Conservation (phyloP, 2,113 vertebrate species). For the Nestor notabilis region DNA sequence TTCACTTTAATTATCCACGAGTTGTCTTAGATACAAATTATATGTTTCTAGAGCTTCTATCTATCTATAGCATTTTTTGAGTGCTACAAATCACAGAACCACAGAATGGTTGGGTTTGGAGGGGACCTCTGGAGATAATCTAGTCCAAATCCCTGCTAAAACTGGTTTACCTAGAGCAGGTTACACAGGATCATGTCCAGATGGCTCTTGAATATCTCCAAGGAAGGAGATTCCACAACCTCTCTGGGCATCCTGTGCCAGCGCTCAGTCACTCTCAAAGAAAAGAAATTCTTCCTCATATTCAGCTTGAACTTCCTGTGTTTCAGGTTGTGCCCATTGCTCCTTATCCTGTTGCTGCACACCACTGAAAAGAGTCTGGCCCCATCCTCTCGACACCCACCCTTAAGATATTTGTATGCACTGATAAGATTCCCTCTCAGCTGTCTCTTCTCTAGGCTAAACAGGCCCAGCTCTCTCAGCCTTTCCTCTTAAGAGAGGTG, state of each 20-base stretch:
- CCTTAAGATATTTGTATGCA: background rate
- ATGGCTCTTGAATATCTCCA: background rate
- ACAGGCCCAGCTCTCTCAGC: background rate
- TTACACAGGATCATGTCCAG: background rate
- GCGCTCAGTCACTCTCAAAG: background rate
- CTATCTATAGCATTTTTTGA: background rate
- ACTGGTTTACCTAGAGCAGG: background rate
- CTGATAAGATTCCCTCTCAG: background rate
- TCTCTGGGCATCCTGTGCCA: background rate
- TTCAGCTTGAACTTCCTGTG: background rate
- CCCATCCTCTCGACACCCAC: background rate
- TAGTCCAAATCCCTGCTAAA: background rate
- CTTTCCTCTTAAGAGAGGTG: background rate
- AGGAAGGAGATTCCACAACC: background rate
- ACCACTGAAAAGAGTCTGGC: background rate
- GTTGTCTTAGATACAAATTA: background rate
- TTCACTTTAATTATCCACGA: background rate
- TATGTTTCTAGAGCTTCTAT: background rate
- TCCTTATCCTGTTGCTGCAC: background rate
- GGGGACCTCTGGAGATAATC: background rate
- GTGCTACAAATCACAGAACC: background rate
- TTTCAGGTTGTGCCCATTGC: background rate
- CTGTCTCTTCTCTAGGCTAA: background rate
- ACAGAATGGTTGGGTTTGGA: background rate
- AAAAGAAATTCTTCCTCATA: background rate